Conservation (phyloP, 2,113 vertebrate genomes). For the Misgurnus anguillicaudatus region DNA sequence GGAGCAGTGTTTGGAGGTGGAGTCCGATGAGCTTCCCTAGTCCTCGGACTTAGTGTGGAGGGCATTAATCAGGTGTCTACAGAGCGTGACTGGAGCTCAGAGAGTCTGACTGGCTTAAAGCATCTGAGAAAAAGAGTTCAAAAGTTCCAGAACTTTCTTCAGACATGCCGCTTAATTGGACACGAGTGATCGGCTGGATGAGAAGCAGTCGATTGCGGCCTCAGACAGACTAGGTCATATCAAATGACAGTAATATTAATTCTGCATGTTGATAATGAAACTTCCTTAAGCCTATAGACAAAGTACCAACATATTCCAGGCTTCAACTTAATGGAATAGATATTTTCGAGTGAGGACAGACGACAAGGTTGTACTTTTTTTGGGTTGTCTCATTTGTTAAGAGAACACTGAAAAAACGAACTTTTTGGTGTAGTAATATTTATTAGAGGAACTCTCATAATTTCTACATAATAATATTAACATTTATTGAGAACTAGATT, state of each 20-base stretch:
- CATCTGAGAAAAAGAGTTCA: conserved; percentile 44
- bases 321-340: neutral
- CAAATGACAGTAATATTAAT: conserved; percentile 60
- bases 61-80: conserved; percentile 68
- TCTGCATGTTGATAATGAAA: conserved; percentile 25
- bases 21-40: conserved; percentile 52
- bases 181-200: conserved; percentile 60
- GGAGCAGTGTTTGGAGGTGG: conserved; percentile 50
- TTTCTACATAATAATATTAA: too few species aligned
- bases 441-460: too few species aligned
- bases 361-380: conserved; percentile 40
- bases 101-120: conserved; percentile 46
- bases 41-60: conserved; percentile 54
- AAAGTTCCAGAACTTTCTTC: conserved; percentile 60
- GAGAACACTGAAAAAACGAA: too few species aligned
- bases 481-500: too few species aligned
- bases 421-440: too few species aligned
- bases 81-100: conserved; percentile 62
- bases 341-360: neutral
- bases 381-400: conserved; percentile 26
- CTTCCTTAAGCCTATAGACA: neutral
- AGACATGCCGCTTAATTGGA: conserved; percentile 71
- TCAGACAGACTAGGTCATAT: conserved; percentile 56
- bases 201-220: conserved; percentile 56
- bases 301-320: neutral